Evolutionary conservation across 2,113 vertebrate genomes (phyloP), one percentile per base, ranked within the genome.

Genomic region (Riparia riparia): DNA sequence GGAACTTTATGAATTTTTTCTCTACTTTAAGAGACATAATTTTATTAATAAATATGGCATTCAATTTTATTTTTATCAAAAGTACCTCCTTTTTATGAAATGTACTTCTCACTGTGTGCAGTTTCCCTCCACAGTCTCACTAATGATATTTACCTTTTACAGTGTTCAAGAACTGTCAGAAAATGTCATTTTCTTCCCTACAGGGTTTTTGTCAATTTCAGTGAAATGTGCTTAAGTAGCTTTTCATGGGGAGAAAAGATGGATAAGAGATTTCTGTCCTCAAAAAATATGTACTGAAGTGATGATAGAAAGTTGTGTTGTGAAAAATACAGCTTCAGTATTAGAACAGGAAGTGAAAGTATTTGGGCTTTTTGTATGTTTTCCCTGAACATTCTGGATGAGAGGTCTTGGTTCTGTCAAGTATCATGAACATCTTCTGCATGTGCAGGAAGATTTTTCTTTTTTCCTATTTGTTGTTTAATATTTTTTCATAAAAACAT

Each of bases 181-280:
- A 97, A 97, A 96, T 93, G 66, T 94, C 44, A 86, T 70, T 96
- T 96, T 83, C 37, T 96, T 95, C 82, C 93, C 90, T 61, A 64
- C 77, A 71, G 84, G 51, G 70, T 61, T 97, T 97, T 92, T 95
- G 37, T 90, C 90, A 78, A 25, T 96, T 97, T 95, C 51, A 70
- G n/a, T 51, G 64, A 92, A 96, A 96, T 78, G 14, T 20, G 24
- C 86, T 92, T 90, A 90, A 95, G 85, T 92, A 71, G 50, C 32
- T 88, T 60, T 76, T 77, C 79, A 34, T 45, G 50, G 28, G 45
- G 41, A 84, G 44, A 70, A 95, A 96, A 91, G 56, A 83, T 70
- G 63, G 37, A 60, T 72, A 41, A 79, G 58, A 77, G 19, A 87
- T 70, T 82, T 93, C 14, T 69, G 26, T 69, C 44, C n/a, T 44